Conservation (phyloP, 1,140 invertebrate species). For the Linepithema humile region DNA sequence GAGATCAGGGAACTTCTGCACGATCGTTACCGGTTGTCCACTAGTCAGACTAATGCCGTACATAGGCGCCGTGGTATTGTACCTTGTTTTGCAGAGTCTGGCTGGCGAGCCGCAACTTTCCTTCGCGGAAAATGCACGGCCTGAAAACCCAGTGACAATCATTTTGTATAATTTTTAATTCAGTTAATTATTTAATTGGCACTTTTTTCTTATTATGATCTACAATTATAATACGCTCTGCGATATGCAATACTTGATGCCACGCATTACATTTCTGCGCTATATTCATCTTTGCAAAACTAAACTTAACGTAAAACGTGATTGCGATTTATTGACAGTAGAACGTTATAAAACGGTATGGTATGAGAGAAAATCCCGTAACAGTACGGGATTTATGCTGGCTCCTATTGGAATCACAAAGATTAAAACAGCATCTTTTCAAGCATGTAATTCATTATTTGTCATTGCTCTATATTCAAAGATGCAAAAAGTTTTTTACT, state of each 20-base stretch:
- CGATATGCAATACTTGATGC: background rate
- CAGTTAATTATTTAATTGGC: no score
- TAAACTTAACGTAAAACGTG: conserved; percentile 15
- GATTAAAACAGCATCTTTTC: conserved; percentile 5
- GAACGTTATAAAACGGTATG: conserved; percentile 45
- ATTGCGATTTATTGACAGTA: conserved; percentile 32
- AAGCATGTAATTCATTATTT: background rate
- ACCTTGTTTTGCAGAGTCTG: conserved; percentile 93
- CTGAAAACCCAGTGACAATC: conserved; percentile 69
- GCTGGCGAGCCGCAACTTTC: conserved; percentile 88
- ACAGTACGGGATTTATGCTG: conserved; percentile 33
- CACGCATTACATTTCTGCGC: background rate
- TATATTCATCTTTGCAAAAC: background rate
- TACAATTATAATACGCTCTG: background rate
- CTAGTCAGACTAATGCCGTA: conserved; percentile 96
- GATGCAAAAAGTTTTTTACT: background rate
- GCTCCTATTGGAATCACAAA: background rate
- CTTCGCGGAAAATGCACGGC: conserved; percentile 80
- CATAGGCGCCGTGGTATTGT: conserved; percentile 97
- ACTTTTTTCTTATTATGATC: background rate
- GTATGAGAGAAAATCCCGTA: conserved; percentile 17
- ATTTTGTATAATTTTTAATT: conserved; percentile 1
- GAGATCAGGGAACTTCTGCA: conserved; percentile 97
- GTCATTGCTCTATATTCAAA: background rate
- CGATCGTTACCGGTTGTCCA: conserved; percentile 96